phyloP scores from a whole-genome alignment of 2,888 invertebrate genomes.

The Mythimna impura region DNA sequence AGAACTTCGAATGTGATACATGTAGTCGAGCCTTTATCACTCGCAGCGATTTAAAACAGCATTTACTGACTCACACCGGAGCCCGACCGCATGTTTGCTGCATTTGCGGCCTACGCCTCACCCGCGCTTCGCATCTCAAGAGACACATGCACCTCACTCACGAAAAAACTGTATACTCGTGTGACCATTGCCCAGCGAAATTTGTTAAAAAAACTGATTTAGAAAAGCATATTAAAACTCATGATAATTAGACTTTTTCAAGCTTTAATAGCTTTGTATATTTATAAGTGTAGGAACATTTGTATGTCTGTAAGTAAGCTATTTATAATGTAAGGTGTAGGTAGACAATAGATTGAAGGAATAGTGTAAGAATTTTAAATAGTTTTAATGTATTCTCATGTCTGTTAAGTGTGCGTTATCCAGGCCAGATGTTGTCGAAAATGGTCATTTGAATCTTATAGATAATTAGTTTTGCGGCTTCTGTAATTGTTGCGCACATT shows the following conservation, averaged over 20 bases:
- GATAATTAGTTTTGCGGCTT: too few species aligned
- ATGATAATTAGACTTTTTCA: constrained; percentile 17
- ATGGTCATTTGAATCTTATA: too few species aligned
- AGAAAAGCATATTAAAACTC: constrained; percentile 70
- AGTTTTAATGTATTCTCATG: neutral
- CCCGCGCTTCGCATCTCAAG: constrained; percentile 84
- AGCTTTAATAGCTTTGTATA: neutral
- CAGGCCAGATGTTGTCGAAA: too few species aligned
- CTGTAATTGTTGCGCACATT: too few species aligned
- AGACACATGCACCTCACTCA: constrained; percentile 82
- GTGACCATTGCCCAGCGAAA: constrained; percentile 71
- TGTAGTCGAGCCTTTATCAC: constrained; percentile 86
- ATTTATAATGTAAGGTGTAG: neutral
- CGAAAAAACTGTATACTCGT: constrained; percentile 67
- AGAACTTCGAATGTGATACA: constrained; percentile 83
- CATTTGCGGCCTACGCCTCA: constrained; percentile 81
- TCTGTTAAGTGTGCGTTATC: too few species aligned
- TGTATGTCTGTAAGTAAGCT: neutral
- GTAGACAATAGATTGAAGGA: neutral
- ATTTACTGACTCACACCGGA: constrained; percentile 81
- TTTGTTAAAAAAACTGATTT: constrained; percentile 74
- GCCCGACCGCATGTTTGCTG: constrained; percentile 83
- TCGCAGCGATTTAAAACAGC: constrained; percentile 85
- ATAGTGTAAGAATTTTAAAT: neutral
- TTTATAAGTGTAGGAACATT: constrained; percentile 1